Percentiles rank a stretch among this genome's conserved stretches.
These are phyloP conservation scores for Pimpla rufipes DNA, from an alignment of 2,888 invertebrate species.

Conservation along the genomic window DNA sequence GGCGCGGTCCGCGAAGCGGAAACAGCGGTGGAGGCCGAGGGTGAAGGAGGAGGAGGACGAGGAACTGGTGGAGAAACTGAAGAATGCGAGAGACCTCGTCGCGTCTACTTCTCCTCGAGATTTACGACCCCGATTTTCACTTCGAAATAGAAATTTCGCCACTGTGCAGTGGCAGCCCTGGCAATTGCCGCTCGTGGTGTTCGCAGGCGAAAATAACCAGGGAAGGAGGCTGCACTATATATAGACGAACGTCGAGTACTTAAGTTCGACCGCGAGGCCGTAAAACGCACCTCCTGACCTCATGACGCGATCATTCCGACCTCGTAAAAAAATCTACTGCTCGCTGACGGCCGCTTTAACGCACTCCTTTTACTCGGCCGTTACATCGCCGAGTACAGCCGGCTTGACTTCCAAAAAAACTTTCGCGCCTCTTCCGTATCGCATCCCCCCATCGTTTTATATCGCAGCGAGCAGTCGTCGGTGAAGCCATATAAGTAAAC, in stretches of 20 bases:
- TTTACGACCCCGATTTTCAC: constrained; percentile 54
- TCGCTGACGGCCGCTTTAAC: constrained; percentile 11
- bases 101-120: constrained; percentile 54
- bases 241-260: background rate
- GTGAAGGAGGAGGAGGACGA: background rate
- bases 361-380: constrained; percentile 3
- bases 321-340: constrained; percentile 29
- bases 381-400: background rate
- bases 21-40: constrained; percentile 47
- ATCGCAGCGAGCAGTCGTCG: background rate
- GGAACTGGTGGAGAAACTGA: constrained; percentile 29
- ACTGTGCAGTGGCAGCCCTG: background rate
- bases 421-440: background rate
- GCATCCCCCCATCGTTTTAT: background rate
- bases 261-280: constrained; percentile 3
- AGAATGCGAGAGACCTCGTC: constrained; percentile 19
- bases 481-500: background rate
- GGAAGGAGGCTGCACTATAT: background rate
- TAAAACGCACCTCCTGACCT: constrained; percentile 25
- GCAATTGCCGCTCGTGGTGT: constrained; percentile 13
- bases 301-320: constrained; percentile 4
- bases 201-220: constrained; percentile 24
- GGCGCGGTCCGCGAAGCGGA: constrained; percentile 34
- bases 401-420: constrained; percentile 8
- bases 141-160: constrained; percentile 51